A percentile compares a stretch with the other conserved stretches of the same genome.
phyloP scores from a whole-genome alignment of 2,113 vertebrate species.

The Cyanoliseus patagonus region DNA sequence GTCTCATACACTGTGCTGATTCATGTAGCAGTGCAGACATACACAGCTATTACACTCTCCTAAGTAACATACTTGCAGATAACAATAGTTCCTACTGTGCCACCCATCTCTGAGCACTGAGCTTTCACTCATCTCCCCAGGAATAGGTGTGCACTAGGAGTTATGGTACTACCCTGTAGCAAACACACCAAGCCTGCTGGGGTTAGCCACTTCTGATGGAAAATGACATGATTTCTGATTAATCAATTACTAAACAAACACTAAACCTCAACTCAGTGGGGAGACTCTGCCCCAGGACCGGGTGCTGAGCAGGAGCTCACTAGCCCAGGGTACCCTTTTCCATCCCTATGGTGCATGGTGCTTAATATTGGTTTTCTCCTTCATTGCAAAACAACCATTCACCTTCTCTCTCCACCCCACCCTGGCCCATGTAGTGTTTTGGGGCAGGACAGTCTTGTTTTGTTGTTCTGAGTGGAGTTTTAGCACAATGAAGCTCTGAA shows the following conservation, averaged over 20 bases:
- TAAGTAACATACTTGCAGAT: background rate
- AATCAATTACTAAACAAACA: background rate
- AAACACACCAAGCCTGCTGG: background rate
- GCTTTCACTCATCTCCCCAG: background rate
- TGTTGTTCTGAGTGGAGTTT: slow-evolving; percentile 6
- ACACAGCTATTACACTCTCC: background rate
- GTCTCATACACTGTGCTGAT: background rate
- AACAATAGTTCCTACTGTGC: background rate
- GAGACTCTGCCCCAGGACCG: background rate
- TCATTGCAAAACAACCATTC: background rate
- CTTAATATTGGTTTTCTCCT: background rate
- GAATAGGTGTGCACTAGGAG: background rate
- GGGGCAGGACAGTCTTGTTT: background rate
- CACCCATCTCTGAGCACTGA: background rate
- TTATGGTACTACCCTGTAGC: background rate
- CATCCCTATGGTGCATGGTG: background rate
- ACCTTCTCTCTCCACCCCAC: background rate
- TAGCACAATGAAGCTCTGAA: slow-evolving; percentile 9
- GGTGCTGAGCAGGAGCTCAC: background rate
- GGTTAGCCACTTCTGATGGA: background rate
- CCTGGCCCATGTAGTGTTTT: background rate
- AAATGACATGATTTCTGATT: background rate
- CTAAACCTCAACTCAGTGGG: background rate
- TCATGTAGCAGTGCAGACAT: background rate
- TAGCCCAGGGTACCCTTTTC: background rate